Conservation (phyloP, 2,113 vertebrate genomes). For the Protomyctophum bolini region DNA sequence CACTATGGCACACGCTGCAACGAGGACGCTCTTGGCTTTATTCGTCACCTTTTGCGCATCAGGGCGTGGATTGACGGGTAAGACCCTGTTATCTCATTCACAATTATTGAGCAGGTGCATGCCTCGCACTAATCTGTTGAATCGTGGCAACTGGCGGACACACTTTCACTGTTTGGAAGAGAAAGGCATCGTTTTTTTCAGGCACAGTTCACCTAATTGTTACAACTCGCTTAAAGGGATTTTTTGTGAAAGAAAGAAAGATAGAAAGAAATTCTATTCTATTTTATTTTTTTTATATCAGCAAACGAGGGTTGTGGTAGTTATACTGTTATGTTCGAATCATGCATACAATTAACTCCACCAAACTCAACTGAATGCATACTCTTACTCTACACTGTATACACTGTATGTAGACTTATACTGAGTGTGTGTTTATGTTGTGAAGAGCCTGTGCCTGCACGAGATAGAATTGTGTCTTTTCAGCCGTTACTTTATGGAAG, state of each 20-base stretch:
- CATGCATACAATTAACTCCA: too few relatives aligned
- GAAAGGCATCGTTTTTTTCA: neutral
- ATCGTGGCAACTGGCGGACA: too few relatives aligned
- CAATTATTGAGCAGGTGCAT: conserved; percentile 30
- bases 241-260: too few relatives aligned
- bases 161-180: neutral
- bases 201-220: too few relatives aligned
- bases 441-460: neutral
- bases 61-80: conserved; percentile 74
- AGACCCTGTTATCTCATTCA: neutral
- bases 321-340: too few relatives aligned
- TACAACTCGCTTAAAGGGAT: too few relatives aligned
- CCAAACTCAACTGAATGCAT: neutral
- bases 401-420: too few relatives aligned
- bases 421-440: neutral
- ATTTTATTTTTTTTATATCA: too few relatives aligned
- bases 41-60: conserved; percentile 73
- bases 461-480: conserved; percentile 13
- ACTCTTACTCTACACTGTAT: neutral
- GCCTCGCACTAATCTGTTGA: neutral
- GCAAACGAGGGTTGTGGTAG: too few relatives aligned
- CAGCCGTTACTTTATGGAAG: conserved; percentile 33
- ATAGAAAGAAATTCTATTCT: too few relatives aligned
- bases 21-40: conserved; percentile 77
- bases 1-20: conserved; percentile 77